Evolutionary conservation across 2,888 invertebrate species (phyloP).

Genomic region (Pachliopta kotzebuea): DNA sequence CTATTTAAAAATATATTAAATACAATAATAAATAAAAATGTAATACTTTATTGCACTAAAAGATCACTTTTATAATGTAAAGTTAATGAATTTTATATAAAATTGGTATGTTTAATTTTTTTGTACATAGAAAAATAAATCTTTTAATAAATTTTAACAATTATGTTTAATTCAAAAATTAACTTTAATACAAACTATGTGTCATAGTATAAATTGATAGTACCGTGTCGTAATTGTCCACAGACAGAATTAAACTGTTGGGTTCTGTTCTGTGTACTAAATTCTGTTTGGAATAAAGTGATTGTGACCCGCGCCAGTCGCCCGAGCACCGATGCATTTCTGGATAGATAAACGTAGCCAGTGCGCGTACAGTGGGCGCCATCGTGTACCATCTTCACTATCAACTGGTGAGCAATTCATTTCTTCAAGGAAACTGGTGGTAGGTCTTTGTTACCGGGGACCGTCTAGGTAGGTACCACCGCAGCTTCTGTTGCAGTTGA

Average conservation of each 20-base stretch:
- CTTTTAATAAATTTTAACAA: too few species aligned
- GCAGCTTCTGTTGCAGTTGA: too few species aligned
- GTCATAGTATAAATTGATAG: too few species aligned
- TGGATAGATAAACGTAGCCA: conserved; percentile 93
- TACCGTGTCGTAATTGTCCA: not conserved
- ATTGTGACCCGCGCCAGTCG: conserved; percentile 24
- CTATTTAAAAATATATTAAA: conserved; percentile 2
- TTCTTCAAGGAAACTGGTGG: too few species aligned
- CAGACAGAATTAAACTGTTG: conserved; percentile 7
- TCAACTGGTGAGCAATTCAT: conserved; percentile 68
- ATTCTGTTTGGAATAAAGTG: not conserved
- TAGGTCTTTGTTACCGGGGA: too few species aligned
- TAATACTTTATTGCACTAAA: not conserved
- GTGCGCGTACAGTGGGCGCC: conserved; percentile 87
- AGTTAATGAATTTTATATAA: too few species aligned
- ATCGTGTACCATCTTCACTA: conserved; percentile 84
- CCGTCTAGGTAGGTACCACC: too few species aligned
- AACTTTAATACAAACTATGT: too few species aligned
- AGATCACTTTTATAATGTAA: too few species aligned
- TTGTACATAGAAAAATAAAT: too few species aligned
- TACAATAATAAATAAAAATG: conserved; percentile 4
- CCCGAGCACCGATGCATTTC: conserved; percentile 85
- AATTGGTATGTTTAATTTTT: too few species aligned
- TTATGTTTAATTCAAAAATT: too few species aligned
- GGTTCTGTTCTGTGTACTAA: not conserved